Evolutionary conservation across 1,140 invertebrate species (phyloP), one percentile per base, ranked within the genome.

Genomic region (Hypothenemus hampei): DNA sequence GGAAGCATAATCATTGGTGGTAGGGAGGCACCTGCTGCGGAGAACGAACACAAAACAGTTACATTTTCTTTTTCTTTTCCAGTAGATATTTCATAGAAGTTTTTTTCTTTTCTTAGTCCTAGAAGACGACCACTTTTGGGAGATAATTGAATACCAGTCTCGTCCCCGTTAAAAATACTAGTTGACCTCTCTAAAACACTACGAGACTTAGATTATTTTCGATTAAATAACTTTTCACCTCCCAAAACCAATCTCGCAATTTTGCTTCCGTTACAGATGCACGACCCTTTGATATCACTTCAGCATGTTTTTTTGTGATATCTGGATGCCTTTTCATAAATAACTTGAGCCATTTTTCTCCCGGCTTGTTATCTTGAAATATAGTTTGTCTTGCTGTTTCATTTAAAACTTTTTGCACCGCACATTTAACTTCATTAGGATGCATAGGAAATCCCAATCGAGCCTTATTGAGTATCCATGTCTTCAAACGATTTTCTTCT

Each of bases 101-200:
- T 47, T 58, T 67, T 66, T 21, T 51, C 36, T 11, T 16, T 61
- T 64, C 57, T 64, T 29, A 46, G 49, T 1, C 37, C 61, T 6
- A 70, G 29, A 11, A 67, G 60, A 41, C 50, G 39, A 3, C 59
- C 63, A 23, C 54, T 48, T 62, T 70, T 68, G 11, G 64, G 65
- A 18, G 31, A 53, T 21, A 67, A 56, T 49, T 58, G 58, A 47
- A 73, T 62, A n/a, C 63, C 66, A 21, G 64, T 72, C 57, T 74
- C 70, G 40, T 73, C 67, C 3, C 60, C 33, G 56, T 72, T 73
- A 22, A 69, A 67, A 6, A 73, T 63, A n/a, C 67, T 50, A 8
- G 51, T 39, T 16, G 66, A 63, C 47, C n/a, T n/a, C n/a, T n/a
- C n/a, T n/a, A n/a, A n/a, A n/a, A n/a, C 68, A 57, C 15, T 63